Evolutionary conservation across 2,113 vertebrate species (phyloP).

Genomic region (Ameiurus melas): DNA sequence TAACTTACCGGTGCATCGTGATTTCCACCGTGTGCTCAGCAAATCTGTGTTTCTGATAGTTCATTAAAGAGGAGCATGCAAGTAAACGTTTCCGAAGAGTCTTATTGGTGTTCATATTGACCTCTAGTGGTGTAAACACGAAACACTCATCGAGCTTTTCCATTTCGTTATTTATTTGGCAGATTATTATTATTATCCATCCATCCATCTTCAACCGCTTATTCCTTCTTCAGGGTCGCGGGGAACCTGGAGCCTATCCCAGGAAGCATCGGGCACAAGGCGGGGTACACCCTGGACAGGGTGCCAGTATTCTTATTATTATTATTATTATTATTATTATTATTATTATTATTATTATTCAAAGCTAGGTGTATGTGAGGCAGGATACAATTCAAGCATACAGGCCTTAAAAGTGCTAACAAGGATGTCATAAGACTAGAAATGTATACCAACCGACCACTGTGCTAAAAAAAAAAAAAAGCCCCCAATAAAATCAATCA

Average conservation of each 20-base stretch:
- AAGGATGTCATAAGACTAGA: not conserved
- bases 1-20: not conserved
- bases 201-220: too few relatives aligned
- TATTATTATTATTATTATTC: not conserved
- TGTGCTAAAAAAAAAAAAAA: too few relatives aligned
- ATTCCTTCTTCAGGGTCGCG: too few relatives aligned
- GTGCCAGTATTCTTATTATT: too few relatives aligned
- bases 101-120: not conserved
- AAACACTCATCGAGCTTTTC: not conserved
- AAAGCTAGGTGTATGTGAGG: not conserved
- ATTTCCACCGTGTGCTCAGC: not conserved
- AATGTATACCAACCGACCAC: not conserved
- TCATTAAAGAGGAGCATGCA: not conserved
- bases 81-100: not conserved
- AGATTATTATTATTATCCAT: not conserved
- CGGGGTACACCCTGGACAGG: too few relatives aligned
- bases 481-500: too few relatives aligned
- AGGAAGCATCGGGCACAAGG: too few relatives aligned
- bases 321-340: too few relatives aligned
- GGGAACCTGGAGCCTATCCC: too few relatives aligned
- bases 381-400: not conserved
- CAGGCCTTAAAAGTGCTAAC: not conserved
- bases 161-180: not conserved
- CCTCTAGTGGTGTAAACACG: slow-evolving; percentile 27
- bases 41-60: not conserved